Evolutionary conservation across 2,888 invertebrate species (phyloP), one percentile per base, ranked within the genome.

Genomic region (Orthosia cruda): DNA sequence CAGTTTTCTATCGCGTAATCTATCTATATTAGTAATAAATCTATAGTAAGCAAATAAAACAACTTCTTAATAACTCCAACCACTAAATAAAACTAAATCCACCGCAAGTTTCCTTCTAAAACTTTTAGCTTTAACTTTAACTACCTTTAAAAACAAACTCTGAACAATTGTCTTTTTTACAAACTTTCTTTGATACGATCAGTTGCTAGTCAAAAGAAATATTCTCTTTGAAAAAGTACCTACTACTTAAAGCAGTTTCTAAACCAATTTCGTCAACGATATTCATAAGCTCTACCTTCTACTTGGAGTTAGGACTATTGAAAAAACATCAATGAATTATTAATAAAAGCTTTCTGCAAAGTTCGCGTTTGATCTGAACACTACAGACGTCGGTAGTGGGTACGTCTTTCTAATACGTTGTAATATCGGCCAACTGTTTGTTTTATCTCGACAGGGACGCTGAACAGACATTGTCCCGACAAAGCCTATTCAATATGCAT

Each of bases 401-500:
- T 32, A 23, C 50, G 26, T 74, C 63, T 54, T 59, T 85, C 65
- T 83, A 70, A 74, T 72, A 82, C 57, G 71, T 58, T 40, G 64
- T 74, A 68, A 76, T 74, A 79, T 77, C 74, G 63, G 77, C 20
- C 63, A 57, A 69, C 75, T 71, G 64, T 86, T n/a, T 71, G 80
- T 74, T 77, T 83, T 79, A 77, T 77, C 77, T 78, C 45, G 74
- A 78, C 74, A 58, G 68, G 52, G 55, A 71, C 59, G 68, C 55
- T 76, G 78, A 83, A 77, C 75, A 75, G 80, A 81, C 73, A 75
- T 82, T 84, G 79, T 86, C 79, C 65, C 66, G 65, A 55, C 71
- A 64, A 64, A 55, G 77, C 71, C 87, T 83, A 88, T 89, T 90
- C 91, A 89, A 82, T 87, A 85, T 88, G 88, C 89, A 88, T 91